Evolutionary conservation across 2,797 vertebrate genomes (phyloP).

Genomic region (Trachops cirrhosus): DNA sequence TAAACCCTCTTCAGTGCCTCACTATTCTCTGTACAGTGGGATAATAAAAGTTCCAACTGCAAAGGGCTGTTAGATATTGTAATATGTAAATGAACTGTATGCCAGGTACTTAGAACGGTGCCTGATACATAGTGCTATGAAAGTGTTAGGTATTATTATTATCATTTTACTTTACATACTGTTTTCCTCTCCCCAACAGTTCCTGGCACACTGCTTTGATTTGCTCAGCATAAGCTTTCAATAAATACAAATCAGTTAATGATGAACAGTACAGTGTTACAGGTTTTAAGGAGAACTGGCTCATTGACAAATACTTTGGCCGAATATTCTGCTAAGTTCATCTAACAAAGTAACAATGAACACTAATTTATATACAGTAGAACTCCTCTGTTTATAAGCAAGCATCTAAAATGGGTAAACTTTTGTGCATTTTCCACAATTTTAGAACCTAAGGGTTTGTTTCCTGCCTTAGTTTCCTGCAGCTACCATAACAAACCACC

Average conservation of each 20-base stretch:
- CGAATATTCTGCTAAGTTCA: background rate
- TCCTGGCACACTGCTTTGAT: background rate
- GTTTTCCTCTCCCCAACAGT: background rate
- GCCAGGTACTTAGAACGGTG: background rate
- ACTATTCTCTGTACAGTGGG: fast-evolving
- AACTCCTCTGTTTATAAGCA: background rate
- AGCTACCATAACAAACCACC: background rate
- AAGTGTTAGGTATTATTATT: background rate
- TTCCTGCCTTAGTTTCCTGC: background rate
- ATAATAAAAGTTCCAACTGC: background rate
- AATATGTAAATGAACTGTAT: background rate
- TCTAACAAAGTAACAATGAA: background rate
- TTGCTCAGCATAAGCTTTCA: slow-evolving; percentile 4
- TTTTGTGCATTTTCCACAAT: background rate
- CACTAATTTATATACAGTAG: background rate
- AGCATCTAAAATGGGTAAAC: background rate
- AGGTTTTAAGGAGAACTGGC: background rate
- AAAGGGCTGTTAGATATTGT: background rate
- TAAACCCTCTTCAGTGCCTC: background rate
- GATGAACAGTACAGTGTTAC: background rate
- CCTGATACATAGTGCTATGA: background rate
- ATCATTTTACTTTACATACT: background rate
- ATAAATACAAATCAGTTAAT: background rate
- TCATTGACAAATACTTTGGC: background rate
- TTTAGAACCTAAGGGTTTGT: background rate